Percentiles rank a stretch among this genome's conserved stretches.
These are phyloP conservation scores for Patella vulgata DNA, from an alignment of 1,140 invertebrate genomes.

Conservation along the genomic window DNA sequence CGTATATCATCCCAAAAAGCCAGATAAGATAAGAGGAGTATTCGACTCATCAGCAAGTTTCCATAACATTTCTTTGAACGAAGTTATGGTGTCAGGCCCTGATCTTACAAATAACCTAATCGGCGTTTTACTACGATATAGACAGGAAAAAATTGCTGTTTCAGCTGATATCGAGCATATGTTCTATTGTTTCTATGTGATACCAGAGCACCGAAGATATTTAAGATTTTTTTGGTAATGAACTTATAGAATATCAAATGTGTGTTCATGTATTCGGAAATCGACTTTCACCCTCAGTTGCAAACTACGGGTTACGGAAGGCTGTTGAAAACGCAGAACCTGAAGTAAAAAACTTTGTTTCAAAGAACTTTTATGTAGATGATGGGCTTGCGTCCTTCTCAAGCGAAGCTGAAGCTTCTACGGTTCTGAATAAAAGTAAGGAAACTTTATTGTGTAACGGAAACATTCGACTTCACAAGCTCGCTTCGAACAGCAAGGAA, in stretches of 20 bases:
- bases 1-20: no score
- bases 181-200: no score
- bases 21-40: constrained; percentile 16
- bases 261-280: constrained; percentile 31
- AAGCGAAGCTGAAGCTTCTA: neutral
- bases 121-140: no score
- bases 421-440: neutral
- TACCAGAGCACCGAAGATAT: no score
- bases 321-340: no score
- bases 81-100: no score
- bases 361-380: no score
- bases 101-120: no score
- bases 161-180: no score
- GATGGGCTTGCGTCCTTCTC: neutral
- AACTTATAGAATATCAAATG: constrained; percentile 23
- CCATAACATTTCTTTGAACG: no score
- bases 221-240: constrained; percentile 24
- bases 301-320: constrained; percentile 19
- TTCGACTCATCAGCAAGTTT: constrained; percentile 28
- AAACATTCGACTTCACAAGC: constrained; percentile 20
- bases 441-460: constrained; percentile 1
- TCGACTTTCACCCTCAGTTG: constrained; percentile 25
- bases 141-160: no score
- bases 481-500: constrained; percentile 12
- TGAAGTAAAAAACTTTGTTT: no score